A percentile compares a stretch with the other conserved stretches of the same genome.
phyloP scores from a whole-genome alignment of 2,113 vertebrate genomes.

The Pseudonaja textilis region DNA sequence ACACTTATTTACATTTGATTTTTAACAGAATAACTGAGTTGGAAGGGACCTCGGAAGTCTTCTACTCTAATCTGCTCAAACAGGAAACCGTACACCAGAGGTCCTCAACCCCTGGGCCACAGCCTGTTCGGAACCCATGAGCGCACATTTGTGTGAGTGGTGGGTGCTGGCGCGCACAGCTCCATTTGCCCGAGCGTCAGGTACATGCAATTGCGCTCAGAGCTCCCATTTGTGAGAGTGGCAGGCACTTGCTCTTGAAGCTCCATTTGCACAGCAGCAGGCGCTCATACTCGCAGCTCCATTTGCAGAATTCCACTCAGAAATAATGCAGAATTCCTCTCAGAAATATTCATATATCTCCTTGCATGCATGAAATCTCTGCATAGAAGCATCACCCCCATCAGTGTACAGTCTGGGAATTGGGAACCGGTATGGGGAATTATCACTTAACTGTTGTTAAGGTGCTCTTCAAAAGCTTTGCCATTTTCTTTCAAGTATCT shows the following conservation, averaged over 20 bases:
- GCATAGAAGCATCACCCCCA: not conserved
- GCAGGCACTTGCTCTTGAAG: not conserved
- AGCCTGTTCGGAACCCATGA: not conserved
- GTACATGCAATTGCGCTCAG: not conserved
- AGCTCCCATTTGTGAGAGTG: not conserved
- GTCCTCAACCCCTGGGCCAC: not conserved
- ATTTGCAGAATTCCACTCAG: not conserved
- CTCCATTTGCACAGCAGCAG: not conserved
- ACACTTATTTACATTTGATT: not conserved
- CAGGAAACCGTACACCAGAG: not conserved
- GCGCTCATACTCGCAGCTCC: not conserved
- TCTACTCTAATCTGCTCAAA: not conserved
- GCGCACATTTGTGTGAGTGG: not conserved
- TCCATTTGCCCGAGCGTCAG: not conserved
- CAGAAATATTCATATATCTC: not conserved
- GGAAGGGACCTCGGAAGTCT: not conserved
- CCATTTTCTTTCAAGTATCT: not conserved
- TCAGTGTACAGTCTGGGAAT: not conserved
- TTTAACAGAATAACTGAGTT: not conserved
- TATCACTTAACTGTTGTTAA: not conserved
- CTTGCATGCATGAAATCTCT: not conserved
- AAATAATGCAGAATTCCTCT: not conserved
- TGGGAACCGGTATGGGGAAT: not conserved
- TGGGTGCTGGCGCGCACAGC: too few relatives aligned
- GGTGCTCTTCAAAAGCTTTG: not conserved